Conservation (phyloP, 2,797 vertebrate species). For the Labroides dimidiatus region DNA sequence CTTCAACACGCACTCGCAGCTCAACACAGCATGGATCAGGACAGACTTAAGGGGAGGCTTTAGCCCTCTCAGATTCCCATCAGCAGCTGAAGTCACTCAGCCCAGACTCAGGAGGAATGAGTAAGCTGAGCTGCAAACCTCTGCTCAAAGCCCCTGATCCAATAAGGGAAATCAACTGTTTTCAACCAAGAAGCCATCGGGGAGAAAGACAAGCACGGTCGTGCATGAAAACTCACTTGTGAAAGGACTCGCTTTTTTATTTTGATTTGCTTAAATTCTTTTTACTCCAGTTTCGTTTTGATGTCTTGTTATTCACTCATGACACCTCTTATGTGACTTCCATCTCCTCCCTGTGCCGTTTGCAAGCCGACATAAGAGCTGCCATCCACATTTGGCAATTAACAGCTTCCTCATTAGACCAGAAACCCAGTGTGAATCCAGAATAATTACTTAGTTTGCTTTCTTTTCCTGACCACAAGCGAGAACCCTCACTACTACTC, state of each 20-base stretch:
- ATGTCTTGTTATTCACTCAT: slow-evolving; percentile 43
- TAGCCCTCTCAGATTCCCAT: slow-evolving; percentile 51
- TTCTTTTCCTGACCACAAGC: slow-evolving; percentile 6
- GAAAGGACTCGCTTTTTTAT: slow-evolving; percentile 8
- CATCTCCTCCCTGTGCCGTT: slow-evolving; percentile 16
- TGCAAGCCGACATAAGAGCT: slow-evolving; percentile 50
- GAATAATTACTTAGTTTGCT: slow-evolving; percentile 58
- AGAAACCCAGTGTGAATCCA: slow-evolving; percentile 58
- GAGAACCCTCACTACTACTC: slow-evolving; percentile 11
- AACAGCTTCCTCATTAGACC: slow-evolving; percentile 68
- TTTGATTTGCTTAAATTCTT: slow-evolving; percentile 11
- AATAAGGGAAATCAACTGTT: slow-evolving; percentile 49
- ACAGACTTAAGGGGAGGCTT: slow-evolving; percentile 52
- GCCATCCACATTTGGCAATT: slow-evolving; percentile 62
- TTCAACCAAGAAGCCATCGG: slow-evolving; percentile 23
- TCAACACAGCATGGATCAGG: slow-evolving; percentile 39
- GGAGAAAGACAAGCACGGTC: slow-evolving; percentile 17
- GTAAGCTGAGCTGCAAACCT: slow-evolving; percentile 26
- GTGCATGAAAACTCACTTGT: slow-evolving; percentile 7
- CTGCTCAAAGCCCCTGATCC: slow-evolving; percentile 38
- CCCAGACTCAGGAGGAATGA: slow-evolving; percentile 37
- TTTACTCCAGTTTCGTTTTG: slow-evolving; percentile 24
- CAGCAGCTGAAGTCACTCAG: slow-evolving; percentile 44
- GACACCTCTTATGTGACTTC: slow-evolving; percentile 21
- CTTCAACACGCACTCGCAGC: slow-evolving; percentile 35